phyloP scores from a whole-genome alignment of 2,797 vertebrate genomes.

The Platyrinchus mystaceus region DNA sequence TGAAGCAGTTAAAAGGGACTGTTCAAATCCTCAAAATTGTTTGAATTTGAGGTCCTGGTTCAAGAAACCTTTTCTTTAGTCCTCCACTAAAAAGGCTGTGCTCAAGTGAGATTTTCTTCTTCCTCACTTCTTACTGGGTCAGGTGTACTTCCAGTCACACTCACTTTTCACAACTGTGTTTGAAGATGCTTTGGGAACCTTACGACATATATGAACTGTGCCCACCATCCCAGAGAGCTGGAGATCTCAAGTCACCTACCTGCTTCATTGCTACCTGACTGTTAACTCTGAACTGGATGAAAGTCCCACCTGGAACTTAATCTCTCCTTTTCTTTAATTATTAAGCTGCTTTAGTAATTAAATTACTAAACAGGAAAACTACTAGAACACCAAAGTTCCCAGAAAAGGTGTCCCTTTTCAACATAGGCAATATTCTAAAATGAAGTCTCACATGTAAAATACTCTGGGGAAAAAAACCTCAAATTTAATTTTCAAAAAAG shows the following conservation, averaged over 20 bases:
- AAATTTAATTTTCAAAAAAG: neutral
- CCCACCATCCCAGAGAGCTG: neutral
- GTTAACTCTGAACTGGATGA: neutral
- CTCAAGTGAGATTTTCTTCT: neutral
- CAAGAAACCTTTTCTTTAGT: neutral
- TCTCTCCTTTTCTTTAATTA: neutral
- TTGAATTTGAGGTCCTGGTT: neutral
- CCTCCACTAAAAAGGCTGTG: neutral
- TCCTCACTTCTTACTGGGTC: neutral
- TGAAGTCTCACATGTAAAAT: neutral
- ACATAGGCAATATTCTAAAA: neutral
- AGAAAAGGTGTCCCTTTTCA: neutral
- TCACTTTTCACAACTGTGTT: neutral
- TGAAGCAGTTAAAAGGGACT: neutral
- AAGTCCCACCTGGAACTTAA: neutral
- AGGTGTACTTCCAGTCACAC: neutral
- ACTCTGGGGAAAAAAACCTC: neutral
- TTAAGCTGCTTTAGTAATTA: neutral
- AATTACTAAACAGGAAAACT: neutral
- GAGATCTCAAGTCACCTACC: neutral
- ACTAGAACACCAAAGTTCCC: neutral
- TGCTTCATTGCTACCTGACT: neutral
- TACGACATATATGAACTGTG: fast-evolving
- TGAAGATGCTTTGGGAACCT: neutral
- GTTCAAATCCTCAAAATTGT: neutral